These are phyloP conservation scores for Celastrina argiolus DNA, from an alignment of 2,888 invertebrate species.

Conservation along the genomic window DNA sequence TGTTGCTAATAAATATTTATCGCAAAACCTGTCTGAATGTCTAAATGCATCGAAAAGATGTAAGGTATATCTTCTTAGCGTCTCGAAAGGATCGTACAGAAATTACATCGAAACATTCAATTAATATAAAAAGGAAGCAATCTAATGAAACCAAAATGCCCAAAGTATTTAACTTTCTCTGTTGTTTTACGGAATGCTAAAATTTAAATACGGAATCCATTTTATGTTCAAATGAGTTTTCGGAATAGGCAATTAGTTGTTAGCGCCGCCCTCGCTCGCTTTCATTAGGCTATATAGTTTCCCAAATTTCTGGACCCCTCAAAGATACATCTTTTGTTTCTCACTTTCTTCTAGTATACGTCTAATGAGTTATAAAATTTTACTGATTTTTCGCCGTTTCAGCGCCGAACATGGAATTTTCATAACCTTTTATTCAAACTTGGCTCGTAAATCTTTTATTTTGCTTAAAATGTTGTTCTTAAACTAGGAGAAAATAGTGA, in stretches of 20 bases:
- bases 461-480: background rate
- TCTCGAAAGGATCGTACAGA: background rate
- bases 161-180: conserved; percentile 68
- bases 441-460: conserved; percentile 8
- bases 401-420: conserved; percentile 11
- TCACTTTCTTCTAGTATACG: conserved; percentile 66
- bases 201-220: conserved; percentile 78
- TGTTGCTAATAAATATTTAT: too few relatives aligned
- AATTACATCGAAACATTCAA: conserved; percentile 9
- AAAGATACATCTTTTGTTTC: conserved; percentile 71
- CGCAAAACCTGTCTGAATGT: too few relatives aligned
- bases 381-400: conserved; percentile 57
- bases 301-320: conserved; percentile 73
- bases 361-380: conserved; percentile 65
- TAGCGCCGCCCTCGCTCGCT: conserved; percentile 76
- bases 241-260: conserved; percentile 78
- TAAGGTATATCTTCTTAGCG: too few relatives aligned
- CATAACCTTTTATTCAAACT: background rate
- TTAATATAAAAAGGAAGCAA: conserved; percentile 31
- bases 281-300: conserved; percentile 78
- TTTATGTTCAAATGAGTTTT: conserved; percentile 78
- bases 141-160: conserved; percentile 51
- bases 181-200: conserved; percentile 73
- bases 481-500: background rate
- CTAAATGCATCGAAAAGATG: too few relatives aligned